phyloP scores from a whole-genome alignment of 2,113 vertebrate species.

The Atrichornis clamosus region DNA sequence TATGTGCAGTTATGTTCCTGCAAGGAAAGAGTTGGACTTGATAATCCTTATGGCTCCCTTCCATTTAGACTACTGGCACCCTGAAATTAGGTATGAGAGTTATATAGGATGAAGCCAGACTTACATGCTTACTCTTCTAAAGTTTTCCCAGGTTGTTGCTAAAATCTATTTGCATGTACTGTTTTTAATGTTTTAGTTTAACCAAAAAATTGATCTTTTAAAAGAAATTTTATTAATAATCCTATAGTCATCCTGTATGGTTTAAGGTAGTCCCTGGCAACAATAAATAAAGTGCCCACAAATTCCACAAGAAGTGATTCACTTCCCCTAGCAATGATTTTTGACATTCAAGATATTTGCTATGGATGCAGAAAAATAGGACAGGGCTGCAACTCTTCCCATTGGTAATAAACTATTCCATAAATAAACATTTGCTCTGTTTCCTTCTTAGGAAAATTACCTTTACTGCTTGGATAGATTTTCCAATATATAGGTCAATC shows the following conservation, averaged over 20 bases:
- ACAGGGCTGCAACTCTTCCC: conserved; percentile 3
- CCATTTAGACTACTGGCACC: background rate
- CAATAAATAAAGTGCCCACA: background rate
- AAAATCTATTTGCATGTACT: background rate
- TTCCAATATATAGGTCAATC: conserved; percentile 61
- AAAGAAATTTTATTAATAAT: background rate
- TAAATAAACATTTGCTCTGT: conserved; percentile 66
- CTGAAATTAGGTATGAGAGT: background rate
- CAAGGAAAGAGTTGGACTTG: fast-evolving
- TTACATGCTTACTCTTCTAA: background rate
- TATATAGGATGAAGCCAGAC: background rate
- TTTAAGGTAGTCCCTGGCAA: background rate
- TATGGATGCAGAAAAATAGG: conserved; percentile 44
- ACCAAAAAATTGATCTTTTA: background rate
- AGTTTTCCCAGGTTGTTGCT: background rate
- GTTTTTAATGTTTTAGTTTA: background rate
- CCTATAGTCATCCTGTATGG: background rate
- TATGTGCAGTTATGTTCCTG: background rate
- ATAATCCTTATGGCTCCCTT: background rate
- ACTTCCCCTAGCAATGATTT: conserved; percentile 30
- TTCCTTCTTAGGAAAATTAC: conserved; percentile 61
- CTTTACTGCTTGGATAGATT: conserved; percentile 65
- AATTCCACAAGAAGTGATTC: conserved; percentile 20
- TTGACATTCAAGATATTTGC: conserved; percentile 46
- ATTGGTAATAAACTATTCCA: conserved; percentile 56